Conservation (phyloP, 2,888 invertebrate species). For the Palloptera scutellata region DNA sequence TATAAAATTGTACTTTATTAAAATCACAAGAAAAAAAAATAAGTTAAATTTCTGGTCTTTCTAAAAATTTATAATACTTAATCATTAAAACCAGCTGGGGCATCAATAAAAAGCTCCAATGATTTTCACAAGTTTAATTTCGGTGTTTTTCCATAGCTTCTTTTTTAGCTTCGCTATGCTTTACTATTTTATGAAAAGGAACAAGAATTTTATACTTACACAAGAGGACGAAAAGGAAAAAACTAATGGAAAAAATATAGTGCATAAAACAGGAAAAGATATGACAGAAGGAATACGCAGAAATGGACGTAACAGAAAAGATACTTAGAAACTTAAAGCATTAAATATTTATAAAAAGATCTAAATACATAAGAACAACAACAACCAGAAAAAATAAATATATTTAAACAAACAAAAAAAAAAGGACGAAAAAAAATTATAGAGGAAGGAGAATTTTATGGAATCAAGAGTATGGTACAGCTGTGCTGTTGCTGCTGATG, state of each 20-base stretch:
- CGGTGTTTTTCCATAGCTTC: background rate
- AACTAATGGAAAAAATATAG: too few relatives aligned
- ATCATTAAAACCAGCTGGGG: slow-evolving; percentile 4
- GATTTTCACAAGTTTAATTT: too few relatives aligned
- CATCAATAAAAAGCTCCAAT: background rate
- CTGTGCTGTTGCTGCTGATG: background rate
- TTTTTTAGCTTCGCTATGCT: background rate
- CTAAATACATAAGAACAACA: slow-evolving; percentile 11
- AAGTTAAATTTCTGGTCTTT: background rate
- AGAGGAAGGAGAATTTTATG: background rate
- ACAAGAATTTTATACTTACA: background rate
- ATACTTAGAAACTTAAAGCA: slow-evolving; percentile 1
- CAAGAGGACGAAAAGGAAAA: too few relatives aligned
- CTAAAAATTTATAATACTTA: background rate
- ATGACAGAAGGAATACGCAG: background rate
- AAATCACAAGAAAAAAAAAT: too few relatives aligned
- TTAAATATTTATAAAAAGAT: slow-evolving; percentile 20
- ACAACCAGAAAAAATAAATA: background rate
- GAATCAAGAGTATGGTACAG: background rate
- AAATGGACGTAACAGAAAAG: background rate
- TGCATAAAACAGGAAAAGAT: too few relatives aligned
- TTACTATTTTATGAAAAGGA: background rate
- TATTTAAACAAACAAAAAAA: background rate
- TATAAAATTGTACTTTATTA: too few relatives aligned
- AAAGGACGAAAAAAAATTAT: background rate